phyloP scores from a whole-genome alignment of 2,797 vertebrate species.

The Sebastes cheni region DNA sequence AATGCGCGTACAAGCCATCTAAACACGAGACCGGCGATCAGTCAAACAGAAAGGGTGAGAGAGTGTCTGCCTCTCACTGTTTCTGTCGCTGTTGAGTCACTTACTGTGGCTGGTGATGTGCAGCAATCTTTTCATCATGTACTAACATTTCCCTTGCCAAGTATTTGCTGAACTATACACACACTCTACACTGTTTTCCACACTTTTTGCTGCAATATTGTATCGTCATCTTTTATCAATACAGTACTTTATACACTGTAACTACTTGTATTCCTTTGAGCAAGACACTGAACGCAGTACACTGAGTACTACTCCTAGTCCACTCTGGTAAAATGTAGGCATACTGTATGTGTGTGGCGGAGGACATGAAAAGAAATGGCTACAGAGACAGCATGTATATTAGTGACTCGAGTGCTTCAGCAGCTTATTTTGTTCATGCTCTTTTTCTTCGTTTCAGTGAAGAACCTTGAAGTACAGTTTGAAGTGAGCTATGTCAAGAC shows the following conservation, averaged over 20 bases:
- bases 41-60: constrained; percentile 33
- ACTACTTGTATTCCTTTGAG: not conserved
- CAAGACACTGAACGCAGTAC: not conserved
- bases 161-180: constrained; percentile 4
- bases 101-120: constrained; percentile 16
- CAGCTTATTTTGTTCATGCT: not conserved
- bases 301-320: not conserved
- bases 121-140: constrained; percentile 32
- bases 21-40: constrained; percentile 40
- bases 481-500: not conserved
- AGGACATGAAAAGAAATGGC: not conserved
- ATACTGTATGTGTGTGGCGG: not conserved
- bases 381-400: not conserved
- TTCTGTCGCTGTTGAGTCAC: constrained; percentile 15
- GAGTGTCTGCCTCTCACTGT: constrained; percentile 4
- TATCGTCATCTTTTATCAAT: not conserved
- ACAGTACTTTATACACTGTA: not conserved
- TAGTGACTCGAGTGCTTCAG: not conserved
- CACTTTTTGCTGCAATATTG: not conserved
- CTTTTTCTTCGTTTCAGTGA: not conserved
- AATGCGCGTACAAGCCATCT: constrained; percentile 38
- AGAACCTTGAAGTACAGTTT: not conserved
- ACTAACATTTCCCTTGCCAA: constrained; percentile 17
- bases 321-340: not conserved
- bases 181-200: not conserved